These are phyloP conservation scores for Antrozous pallidus DNA, from an alignment of 2,797 vertebrate genomes.

Conservation along the genomic window DNA sequence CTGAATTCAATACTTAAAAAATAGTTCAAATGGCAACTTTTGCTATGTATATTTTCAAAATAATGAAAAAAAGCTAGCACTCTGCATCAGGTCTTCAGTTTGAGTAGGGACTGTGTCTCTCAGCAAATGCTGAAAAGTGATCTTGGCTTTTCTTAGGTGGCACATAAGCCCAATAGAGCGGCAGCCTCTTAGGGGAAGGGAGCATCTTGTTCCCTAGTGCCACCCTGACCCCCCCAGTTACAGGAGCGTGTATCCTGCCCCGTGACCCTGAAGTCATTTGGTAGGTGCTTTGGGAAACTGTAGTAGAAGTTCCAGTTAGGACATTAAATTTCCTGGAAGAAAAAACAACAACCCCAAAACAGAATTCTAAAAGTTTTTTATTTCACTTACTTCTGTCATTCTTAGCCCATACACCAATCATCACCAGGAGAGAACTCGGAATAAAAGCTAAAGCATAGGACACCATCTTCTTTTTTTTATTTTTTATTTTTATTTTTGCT, in stretches of 20 bases:
- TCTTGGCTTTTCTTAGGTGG: background rate
- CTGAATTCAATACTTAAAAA: background rate
- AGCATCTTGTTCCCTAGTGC: background rate
- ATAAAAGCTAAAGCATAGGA: background rate
- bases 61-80: background rate
- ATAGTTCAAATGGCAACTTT: background rate
- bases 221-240: background rate
- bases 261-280: background rate
- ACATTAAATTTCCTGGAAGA: background rate
- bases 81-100: background rate
- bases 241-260: fast-evolving
- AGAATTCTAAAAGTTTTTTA: background rate
- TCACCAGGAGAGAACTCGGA: background rate
- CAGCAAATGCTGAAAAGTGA: background rate
- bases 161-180: background rate
- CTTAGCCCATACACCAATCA: background rate
- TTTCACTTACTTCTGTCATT: background rate
- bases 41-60: background rate
- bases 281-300: background rate
- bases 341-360: background rate
- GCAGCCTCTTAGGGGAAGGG: background rate
- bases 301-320: background rate
- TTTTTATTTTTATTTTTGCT: too few species aligned
- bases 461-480: background rate
- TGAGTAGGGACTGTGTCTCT: background rate